Base-by-base conservation (phyloP, 1,140 invertebrate species). In the Drosophila nebulosa region DNA sequence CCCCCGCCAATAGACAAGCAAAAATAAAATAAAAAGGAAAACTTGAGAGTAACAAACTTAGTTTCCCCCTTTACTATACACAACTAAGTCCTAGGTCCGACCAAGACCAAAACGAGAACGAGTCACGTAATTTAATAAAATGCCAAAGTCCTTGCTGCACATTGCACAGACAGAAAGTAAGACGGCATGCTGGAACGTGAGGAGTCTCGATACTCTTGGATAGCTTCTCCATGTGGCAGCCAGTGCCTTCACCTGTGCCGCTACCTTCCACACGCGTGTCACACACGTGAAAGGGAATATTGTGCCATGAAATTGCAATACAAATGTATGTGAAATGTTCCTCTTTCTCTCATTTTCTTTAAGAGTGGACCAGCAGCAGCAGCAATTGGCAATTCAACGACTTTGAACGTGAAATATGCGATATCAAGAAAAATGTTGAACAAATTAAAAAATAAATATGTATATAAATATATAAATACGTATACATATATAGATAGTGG, bases 121-220 rank as follows among this genome's bases (percentile, higher is more conserved):
- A 76, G 51, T 69, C 79, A 83, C 79, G 79, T 83, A 84, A 83
- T 83, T 83, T 79, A 79, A 83, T 83, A 84, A 83, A 84, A 84
- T 79, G 74, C 79, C 79, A 78, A 69, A 83, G 79, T 83, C 70
- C 79, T 83, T 52, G 69, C 70, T 71, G 79, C 79, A 83, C 65
- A 67, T 59, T 66, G 72, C 68, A 74, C 59, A 70, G 39, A 52
- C 16, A 64, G 56, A 55, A 61, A 46, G 39, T 46, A 46, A 46
- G 16, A 46, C 5, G 39, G 21, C 10, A 32, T 12, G 30, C 36
- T 56, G 52, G 69, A 73, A 73, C 70, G 70, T 73, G 70, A 73
- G 69, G 69, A 64, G 69, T 24, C 42, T 7, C 26, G 21, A 26
- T 51, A 30, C 7, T 46, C 16, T 12, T n/a, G 30, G 30, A 32